Percentiles rank a stretch among this genome's conserved stretches.
Evolutionary conservation across 2,888 invertebrate genomes (phyloP).

Genomic region (Flexamia atlantica): DNA sequence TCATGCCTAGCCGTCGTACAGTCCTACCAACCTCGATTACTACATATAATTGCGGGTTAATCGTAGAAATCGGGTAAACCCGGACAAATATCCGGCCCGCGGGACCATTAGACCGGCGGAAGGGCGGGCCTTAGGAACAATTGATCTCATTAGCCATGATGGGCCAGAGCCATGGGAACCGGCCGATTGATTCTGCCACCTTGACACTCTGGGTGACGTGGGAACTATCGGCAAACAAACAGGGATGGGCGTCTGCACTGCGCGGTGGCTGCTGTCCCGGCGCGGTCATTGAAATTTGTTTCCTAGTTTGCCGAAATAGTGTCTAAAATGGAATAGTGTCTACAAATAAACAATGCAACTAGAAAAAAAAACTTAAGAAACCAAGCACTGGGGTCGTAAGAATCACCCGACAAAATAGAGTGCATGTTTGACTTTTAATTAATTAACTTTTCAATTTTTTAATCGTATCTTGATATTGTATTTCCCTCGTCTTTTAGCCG

Average conservation of each 20-base stretch:
- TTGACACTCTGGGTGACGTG: constrained; percentile 14
- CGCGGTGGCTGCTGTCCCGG: too few species aligned
- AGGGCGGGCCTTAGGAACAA: constrained; percentile 54
- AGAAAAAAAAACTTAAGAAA: too few species aligned
- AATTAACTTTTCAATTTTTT: too few species aligned
- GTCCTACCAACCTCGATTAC: neutral
- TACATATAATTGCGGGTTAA: constrained; percentile 30
- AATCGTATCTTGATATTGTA: too few species aligned
- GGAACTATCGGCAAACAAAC: constrained; percentile 6
- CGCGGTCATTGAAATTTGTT: too few species aligned
- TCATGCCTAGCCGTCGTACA: neutral
- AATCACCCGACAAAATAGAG: too few species aligned
- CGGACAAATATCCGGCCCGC: constrained; percentile 41
- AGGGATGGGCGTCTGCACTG: neutral
- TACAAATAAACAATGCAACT: too few species aligned
- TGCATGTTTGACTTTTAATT: too few species aligned
- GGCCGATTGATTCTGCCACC: constrained; percentile 38
- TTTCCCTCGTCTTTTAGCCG: too few species aligned
- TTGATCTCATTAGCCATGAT: constrained; percentile 53
- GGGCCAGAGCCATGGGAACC: constrained; percentile 46
- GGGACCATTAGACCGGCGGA: constrained; percentile 45
- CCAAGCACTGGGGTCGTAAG: too few species aligned
- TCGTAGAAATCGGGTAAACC: constrained; percentile 37
- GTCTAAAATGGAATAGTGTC: too few species aligned
- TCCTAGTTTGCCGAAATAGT: too few species aligned